A percentile compares a stretch with the other conserved stretches of the same genome.
Evolutionary conservation across 2,113 vertebrate species (phyloP).

Genomic region (Ia io): DNA sequence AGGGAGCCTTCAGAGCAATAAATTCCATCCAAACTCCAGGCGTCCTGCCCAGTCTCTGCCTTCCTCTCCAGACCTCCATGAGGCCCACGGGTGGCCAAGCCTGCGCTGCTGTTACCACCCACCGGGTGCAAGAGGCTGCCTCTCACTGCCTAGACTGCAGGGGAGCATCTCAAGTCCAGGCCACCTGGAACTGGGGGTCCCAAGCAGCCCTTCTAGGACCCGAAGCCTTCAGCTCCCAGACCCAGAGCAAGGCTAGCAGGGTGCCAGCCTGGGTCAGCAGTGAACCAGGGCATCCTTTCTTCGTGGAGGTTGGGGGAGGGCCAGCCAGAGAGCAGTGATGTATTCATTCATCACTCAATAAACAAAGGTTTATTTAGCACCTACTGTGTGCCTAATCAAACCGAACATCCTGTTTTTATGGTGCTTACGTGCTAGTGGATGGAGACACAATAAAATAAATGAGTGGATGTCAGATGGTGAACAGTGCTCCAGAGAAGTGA

Average conservation of each 20-base stretch:
- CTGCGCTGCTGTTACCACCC: neutral
- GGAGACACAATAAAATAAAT: neutral
- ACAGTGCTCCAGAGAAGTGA: neutral
- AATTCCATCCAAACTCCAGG: constrained; percentile 32
- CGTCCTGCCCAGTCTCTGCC: neutral
- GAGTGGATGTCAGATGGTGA: neutral
- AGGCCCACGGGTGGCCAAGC: neutral
- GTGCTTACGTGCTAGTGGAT: neutral
- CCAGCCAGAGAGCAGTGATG: neutral
- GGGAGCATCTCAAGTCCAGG: neutral
- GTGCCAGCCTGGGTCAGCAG: fast-evolving
- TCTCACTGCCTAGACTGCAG: neutral
- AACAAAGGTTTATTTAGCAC: neutral
- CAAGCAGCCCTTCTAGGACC: neutral
- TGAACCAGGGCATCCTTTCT: neutral
- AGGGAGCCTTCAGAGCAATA: constrained; percentile 4
- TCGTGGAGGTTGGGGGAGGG: neutral
- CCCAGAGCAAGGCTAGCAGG: fast-evolving
- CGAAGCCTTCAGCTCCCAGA: neutral
- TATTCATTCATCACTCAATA: neutral
- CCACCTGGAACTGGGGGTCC: neutral
- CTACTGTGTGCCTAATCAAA: neutral
- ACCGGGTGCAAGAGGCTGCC: neutral
- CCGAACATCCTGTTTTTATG: neutral
- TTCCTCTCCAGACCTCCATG: neutral